Conservation (phyloP, 2,888 invertebrate genomes). For the Harpalus rubripes region DNA sequence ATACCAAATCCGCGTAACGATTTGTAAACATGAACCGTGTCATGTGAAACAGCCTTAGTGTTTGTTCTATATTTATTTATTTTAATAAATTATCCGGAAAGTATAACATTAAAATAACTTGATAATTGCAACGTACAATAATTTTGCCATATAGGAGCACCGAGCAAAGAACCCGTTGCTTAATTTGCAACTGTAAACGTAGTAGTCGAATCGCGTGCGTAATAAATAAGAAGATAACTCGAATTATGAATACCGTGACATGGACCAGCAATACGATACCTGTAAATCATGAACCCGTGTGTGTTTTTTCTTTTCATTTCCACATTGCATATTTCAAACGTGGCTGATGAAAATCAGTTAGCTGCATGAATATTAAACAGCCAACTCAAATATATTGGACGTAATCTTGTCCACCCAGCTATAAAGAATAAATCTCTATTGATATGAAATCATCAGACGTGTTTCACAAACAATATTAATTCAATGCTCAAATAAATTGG, state of each 20-base stretch:
- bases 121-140: constrained; percentile 15
- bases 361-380: constrained; percentile 70
- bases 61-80: constrained; percentile 7
- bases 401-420: constrained; percentile 25
- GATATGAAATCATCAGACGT: constrained; percentile 10
- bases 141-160: neutral
- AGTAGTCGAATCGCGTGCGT: constrained; percentile 71
- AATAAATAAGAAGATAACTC: constrained; percentile 75
- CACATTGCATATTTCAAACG: constrained; percentile 70
- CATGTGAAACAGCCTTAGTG: constrained; percentile 14
- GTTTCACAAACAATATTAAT: constrained; percentile 5
- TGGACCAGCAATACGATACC: constrained; percentile 74
- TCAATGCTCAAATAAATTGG: neutral
- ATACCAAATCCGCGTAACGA: neutral
- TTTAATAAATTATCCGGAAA: constrained; percentile 32
- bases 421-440: constrained; percentile 24
- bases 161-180: constrained; percentile 9
- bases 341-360: constrained; percentile 73
- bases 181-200: constrained; percentile 32
- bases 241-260: constrained; percentile 75
- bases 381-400: constrained; percentile 59
- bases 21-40: constrained; percentile 31
- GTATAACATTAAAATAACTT: constrained; percentile 12
- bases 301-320: constrained; percentile 61
- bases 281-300: constrained; percentile 73